A percentile compares a stretch with the other conserved stretches of the same genome.
Conservation (phyloP, 2,113 vertebrate genomes). For the Gasterosteus aculeatus region DNA sequence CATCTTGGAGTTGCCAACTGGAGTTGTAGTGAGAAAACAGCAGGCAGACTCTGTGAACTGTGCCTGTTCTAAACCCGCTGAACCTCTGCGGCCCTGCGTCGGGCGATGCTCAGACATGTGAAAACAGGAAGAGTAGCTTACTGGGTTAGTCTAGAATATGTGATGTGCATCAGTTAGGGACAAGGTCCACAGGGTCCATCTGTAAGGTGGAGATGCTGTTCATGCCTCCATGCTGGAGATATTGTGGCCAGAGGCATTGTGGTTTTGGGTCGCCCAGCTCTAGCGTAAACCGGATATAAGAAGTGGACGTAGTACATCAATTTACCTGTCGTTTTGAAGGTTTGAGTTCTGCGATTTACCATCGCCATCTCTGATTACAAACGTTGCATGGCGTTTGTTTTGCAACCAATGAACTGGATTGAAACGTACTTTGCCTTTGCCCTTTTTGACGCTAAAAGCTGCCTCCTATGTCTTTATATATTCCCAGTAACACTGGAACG, state of each 20-base stretch:
- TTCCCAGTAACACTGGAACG: background rate
- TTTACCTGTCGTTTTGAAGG: too few relatives aligned
- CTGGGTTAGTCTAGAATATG: slow-evolving; percentile 61
- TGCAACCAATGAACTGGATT: background rate
- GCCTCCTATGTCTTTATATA: background rate
- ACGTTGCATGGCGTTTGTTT: background rate
- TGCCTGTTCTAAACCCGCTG: slow-evolving; percentile 42
- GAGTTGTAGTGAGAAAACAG: slow-evolving; percentile 29
- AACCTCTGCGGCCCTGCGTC: slow-evolving; percentile 20
- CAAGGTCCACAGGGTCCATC: slow-evolving; percentile 24
- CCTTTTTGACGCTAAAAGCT: background rate
- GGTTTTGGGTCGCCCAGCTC: too few relatives aligned
- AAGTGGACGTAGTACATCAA: too few relatives aligned
- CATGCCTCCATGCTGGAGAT: too few relatives aligned
- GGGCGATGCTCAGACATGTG: slow-evolving; percentile 43
- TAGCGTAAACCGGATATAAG: too few relatives aligned
- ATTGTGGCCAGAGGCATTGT: too few relatives aligned
- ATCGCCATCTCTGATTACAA: too few relatives aligned
- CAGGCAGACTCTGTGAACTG: slow-evolving; percentile 39
- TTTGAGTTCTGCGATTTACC: too few relatives aligned
- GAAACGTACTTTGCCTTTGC: background rate
- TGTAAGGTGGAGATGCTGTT: too few relatives aligned
- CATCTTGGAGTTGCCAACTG: slow-evolving; percentile 34
- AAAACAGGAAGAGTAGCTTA: slow-evolving; percentile 53
- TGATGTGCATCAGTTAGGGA: slow-evolving; percentile 13